Evolutionary conservation across 2,797 vertebrate genomes (phyloP), one percentile per base, ranked within the genome.

Genomic region (Syngnathus rostellatus): DNA sequence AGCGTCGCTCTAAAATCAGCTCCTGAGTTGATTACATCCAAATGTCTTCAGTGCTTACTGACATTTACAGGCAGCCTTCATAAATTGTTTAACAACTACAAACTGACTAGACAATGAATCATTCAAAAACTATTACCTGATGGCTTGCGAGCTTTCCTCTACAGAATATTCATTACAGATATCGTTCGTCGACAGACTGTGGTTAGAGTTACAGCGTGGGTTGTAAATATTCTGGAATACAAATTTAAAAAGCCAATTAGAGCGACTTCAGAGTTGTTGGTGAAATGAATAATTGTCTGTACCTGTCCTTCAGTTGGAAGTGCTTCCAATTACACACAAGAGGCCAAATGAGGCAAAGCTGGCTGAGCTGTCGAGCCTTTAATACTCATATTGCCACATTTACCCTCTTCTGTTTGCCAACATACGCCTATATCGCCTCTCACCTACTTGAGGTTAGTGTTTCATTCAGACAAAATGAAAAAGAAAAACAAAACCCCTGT

Each of bases 11-110:
- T 66, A 39, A 2, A 75, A 73, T 84, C 77, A 66, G 70, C 76
- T 80, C 65, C 72, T 76, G 48, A 81, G 72, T 73, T 85, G 76
- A 87, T 84, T 82, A 79, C 80, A 78, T 70, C 79, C 79, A 64
- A 80, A 70, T 70, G 57, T 72, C 69, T 62, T 72, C 77, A 79
- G 73, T 83, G 84, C 80, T 83, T 82, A 77, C 84, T 80, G 79
- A 81, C 81, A 75, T 83, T 83, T 72, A 83, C 73, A 43, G 59
- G 19, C 59, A 23, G 76, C 77, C 61, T 67, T 67, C 43, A 31
- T 63, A 68, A 69, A 65, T 80, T 64, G 55, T 81, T 82, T 72
- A 73, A 73, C 79, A 84, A 83, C 73, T 77, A 75, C 74, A 59
- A 54, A 77, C 68, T 59, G 74, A 78, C 73, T 54, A 8, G 68